These are phyloP conservation scores for Steinernema khuongi DNA, from an alignment of 1,140 invertebrate genomes.

Conservation along the genomic window DNA sequence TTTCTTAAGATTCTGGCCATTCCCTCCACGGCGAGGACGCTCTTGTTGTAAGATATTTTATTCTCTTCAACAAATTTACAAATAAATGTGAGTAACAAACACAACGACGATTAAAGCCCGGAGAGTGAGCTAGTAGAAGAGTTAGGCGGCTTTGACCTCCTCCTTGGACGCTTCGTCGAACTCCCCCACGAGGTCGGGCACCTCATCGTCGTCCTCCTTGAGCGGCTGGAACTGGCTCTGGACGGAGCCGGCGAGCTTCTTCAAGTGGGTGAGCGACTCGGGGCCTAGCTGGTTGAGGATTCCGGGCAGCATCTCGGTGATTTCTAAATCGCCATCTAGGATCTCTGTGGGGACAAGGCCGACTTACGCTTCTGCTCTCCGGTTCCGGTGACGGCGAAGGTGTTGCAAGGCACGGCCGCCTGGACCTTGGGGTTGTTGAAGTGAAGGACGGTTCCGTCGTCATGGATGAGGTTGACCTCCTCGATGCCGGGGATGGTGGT, in stretches of 20 bases:
- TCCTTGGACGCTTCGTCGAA: slow-evolving; percentile 46
- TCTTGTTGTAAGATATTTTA: too few species aligned
- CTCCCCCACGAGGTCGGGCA: slow-evolving; percentile 70
- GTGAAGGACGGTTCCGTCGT: slow-evolving; percentile 96
- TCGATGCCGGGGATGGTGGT: slow-evolving; percentile 97
- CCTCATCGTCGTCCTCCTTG: slow-evolving; percentile 75
- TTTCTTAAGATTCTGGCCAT: too few species aligned
- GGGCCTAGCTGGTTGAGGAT: slow-evolving; percentile 90
- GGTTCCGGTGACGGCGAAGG: slow-evolving; percentile 95
- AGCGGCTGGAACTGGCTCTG: slow-evolving; percentile 63
- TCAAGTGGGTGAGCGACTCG: slow-evolving; percentile 86
- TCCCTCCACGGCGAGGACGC: too few species aligned
- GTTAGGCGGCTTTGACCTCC: slow-evolving; percentile 4
- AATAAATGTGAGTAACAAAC: neutral
- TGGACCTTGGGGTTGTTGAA: slow-evolving; percentile 99
- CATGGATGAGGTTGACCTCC: slow-evolving; percentile 99
- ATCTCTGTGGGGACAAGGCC: neutral
- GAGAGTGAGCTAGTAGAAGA: neutral
- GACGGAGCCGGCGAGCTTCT: slow-evolving; percentile 77
- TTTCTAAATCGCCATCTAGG: slow-evolving; percentile 64
- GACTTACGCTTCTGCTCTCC: slow-evolving; percentile 82
- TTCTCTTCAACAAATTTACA: neutral
- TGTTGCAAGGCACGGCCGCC: slow-evolving; percentile 93
- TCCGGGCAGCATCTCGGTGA: slow-evolving; percentile 88
- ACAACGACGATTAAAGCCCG: too few species aligned